Base-by-base conservation (phyloP, 2,113 vertebrate species). In the Daboia siamensis region DNA sequence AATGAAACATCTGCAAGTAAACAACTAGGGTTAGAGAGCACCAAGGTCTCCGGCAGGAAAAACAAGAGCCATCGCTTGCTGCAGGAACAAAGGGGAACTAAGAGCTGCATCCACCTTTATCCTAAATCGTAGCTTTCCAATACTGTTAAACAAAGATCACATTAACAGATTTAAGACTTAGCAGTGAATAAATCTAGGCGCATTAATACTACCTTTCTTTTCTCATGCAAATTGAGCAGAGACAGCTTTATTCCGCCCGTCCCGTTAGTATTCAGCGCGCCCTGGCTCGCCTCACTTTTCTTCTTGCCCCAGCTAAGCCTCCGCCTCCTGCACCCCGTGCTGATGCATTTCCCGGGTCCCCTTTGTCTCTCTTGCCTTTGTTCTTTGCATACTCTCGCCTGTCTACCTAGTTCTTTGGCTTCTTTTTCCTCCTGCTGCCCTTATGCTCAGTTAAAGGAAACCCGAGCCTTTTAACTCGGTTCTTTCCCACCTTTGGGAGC, bases 21-120 rank as follows among this genome's bases (percentile, higher is more conserved):
- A 80, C n/a, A 21, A 44, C 33, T 21, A 80, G 33, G 74, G 7
- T 80, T 39, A 21, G 74, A 80, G 17, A 80, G 74, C 69, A 2
- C 13, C 69, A 17, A 33, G n/a, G 15, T 9, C 6, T 44, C 33
- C 33, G 33, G 74, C 74, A 39, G 17, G 33, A 80, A 20, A 39
- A 44, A 33, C 33, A 44, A 84, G 94, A 90, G 93, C 26, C 59
- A 93, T 94, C 94, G 94, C 92, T 92, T 93, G 92, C 90, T 94
- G 91, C 93, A 94, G 94, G 94, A 96, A 96, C 95, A 96, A 96
- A 95, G 93, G 93, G 84, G 93, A 48, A 86, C 88, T 90, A 93
- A 95, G 89, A 94, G 90, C 88, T 94, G 17, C 0, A 80, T 21
- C 74, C 6, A 54, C 57, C 33, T 93, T 93, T 51, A 48, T 48